Evolutionary conservation across 2,113 vertebrate genomes (phyloP).

Genomic region (Rhinolophus sinicus): DNA sequence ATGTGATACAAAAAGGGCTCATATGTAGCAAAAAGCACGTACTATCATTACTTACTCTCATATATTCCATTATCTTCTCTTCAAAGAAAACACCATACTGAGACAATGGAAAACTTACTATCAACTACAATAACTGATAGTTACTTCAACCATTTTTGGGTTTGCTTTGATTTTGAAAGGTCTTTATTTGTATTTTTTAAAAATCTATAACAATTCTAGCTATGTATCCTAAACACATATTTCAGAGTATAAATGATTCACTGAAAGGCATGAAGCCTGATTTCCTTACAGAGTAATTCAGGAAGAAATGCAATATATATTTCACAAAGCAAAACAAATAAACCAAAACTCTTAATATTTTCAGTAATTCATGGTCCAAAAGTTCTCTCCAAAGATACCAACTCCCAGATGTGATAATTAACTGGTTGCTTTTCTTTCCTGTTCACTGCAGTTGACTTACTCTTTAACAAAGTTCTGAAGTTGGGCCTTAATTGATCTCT

Average conservation of each 20-base stretch:
- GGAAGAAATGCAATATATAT: neutral
- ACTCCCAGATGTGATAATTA: neutral
- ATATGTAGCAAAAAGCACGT: neutral
- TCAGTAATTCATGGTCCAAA: neutral
- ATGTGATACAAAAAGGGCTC: slow-evolving; percentile 10
- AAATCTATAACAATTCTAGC: neutral
- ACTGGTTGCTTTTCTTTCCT: neutral
- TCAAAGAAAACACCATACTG: slow-evolving; percentile 25
- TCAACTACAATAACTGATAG: neutral
- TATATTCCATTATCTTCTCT: neutral
- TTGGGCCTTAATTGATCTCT: slow-evolving; percentile 97
- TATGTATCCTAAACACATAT: slow-evolving; percentile 30
- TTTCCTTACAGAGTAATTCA: neutral
- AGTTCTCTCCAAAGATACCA: slow-evolving; percentile 32
- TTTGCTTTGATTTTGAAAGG: slow-evolving; percentile 15
- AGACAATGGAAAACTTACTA: neutral
- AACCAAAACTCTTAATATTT: neutral
- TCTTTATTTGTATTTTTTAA: neutral
- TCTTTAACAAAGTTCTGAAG: slow-evolving; percentile 98
- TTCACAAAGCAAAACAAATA: slow-evolving; percentile 22
- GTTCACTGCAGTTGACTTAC: slow-evolving; percentile 87
- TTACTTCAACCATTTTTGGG: slow-evolving; percentile 12
- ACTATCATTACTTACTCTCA: neutral
- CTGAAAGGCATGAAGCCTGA: slow-evolving; percentile 1
- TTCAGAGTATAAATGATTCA: slow-evolving; percentile 30